Evolutionary conservation across 2,113 vertebrate genomes (phyloP).

Genomic region (Aegotheles bennettii): DNA sequence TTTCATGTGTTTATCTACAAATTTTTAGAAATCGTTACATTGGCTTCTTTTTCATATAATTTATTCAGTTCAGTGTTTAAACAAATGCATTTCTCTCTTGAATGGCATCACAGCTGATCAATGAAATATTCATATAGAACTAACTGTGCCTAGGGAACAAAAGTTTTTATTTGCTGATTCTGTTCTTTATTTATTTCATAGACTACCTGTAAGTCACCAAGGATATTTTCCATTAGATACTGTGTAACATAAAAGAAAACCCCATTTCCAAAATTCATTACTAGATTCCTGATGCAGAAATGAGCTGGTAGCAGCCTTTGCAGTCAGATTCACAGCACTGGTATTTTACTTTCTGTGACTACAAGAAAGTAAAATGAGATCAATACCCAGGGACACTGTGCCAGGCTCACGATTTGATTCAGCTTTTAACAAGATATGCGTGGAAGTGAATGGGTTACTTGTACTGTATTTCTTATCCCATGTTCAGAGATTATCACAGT

Average conservation of each 20-base stretch:
- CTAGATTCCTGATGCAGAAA: not conserved
- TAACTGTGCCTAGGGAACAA: not conserved
- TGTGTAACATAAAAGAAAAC: not conserved
- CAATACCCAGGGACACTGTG: not conserved
- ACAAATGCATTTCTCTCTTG: not conserved
- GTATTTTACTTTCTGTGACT: not conserved
- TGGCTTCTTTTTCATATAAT: not conserved
- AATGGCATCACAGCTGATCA: not conserved
- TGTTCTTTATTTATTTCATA: not conserved
- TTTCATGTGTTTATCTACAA: not conserved
- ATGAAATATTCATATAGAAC: not conserved
- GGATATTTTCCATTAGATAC: not conserved
- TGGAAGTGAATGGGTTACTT: not conserved
- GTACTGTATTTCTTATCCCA: not conserved
- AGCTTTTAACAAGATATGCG: not conserved
- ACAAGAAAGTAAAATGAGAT: not conserved
- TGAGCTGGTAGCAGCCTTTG: not conserved
- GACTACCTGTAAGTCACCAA: not conserved
- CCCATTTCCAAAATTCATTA: not conserved
- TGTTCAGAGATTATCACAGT: not conserved
- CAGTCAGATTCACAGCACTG: not conserved
- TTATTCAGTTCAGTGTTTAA: not conserved
- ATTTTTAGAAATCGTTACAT: not conserved
- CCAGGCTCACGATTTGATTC: not conserved
- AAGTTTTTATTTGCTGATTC: not conserved